These are phyloP conservation scores for Ametastegia equiseti DNA, from an alignment of 2,888 invertebrate genomes.

Conservation along the genomic window DNA sequence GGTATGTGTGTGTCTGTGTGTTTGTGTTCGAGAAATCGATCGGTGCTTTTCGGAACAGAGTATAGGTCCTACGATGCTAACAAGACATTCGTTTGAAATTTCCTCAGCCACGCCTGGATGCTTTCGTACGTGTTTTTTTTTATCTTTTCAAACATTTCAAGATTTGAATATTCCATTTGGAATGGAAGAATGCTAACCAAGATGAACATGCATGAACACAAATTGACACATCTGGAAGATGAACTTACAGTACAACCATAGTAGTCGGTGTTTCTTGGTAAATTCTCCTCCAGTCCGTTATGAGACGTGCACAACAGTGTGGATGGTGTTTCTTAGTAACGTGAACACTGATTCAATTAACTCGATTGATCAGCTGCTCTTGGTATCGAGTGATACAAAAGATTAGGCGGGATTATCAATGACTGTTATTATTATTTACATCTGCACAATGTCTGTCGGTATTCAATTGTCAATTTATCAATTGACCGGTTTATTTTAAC, in stretches of 20 bases:
- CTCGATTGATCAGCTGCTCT: no score
- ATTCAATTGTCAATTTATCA: no score
- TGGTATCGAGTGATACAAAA: no score
- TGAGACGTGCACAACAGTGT: neutral
- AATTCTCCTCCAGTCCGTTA: conserved; percentile 8
- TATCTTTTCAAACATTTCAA: neutral
- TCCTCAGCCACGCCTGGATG: neutral
- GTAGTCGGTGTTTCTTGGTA: conserved; percentile 63
- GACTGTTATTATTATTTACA: no score
- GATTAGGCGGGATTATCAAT: no score
- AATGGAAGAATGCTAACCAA: neutral
- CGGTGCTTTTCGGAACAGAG: no score
- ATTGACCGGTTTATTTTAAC: no score
- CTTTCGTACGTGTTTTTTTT: neutral
- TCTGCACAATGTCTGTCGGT: no score
- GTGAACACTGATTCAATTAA: no score
- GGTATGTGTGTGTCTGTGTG: neutral
- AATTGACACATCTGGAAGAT: conserved; percentile 31
- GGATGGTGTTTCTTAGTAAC: no score
- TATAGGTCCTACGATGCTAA: neutral
- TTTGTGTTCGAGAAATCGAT: conserved; percentile 41
- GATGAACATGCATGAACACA: neutral
- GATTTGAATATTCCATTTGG: neutral
- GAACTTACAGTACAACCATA: conserved; percentile 74
- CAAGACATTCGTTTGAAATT: neutral